Evolutionary conservation across 37 sponge, comb jelly and placozoan genomes (phyloP).

Genomic region (Beroe ovata): DNA sequence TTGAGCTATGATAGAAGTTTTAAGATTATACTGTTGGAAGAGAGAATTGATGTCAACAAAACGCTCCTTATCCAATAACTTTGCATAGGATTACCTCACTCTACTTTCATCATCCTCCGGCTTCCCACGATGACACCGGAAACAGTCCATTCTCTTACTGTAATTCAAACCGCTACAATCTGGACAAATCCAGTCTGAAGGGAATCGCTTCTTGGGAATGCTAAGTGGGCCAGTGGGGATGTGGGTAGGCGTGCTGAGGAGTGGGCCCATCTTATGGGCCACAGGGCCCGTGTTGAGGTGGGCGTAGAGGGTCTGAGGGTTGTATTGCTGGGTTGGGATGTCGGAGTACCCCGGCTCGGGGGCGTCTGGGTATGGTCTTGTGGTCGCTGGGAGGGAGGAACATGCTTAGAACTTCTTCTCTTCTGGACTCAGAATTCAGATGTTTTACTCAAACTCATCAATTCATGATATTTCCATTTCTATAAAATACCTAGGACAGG

Average conservation of each 20-base stretch:
- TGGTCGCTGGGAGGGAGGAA: too few relatives aligned
- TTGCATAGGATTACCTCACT: too few relatives aligned
- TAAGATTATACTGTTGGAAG: too few relatives aligned
- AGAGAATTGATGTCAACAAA: too few relatives aligned
- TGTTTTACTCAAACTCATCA: too few relatives aligned
- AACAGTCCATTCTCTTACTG: slow-evolving; percentile 23
- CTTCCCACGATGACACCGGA: not conserved
- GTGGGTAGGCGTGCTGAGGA: not conserved
- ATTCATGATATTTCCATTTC: too few relatives aligned
- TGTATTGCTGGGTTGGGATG: not conserved
- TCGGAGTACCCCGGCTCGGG: not conserved
- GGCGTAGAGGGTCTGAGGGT: not conserved
- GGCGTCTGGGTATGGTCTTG: too few relatives aligned
- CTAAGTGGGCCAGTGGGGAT: not conserved
- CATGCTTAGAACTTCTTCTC: too few relatives aligned
- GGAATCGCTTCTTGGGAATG: slow-evolving; percentile 43
- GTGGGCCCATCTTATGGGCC: not conserved
- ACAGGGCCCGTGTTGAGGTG: not conserved
- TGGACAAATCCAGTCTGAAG: slow-evolving; percentile 58
- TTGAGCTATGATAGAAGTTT: too few relatives aligned
- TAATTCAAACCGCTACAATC: slow-evolving; percentile 27
- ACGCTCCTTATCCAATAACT: too few relatives aligned
- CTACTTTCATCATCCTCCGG: slow-evolving; percentile 10
- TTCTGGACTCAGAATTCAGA: too few relatives aligned
- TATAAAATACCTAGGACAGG: not conserved